Percentiles rank a stretch among this genome's conserved stretches.
Evolutionary conservation across 2,888 invertebrate genomes (phyloP).

Genomic region (Palloptera scutellata): DNA sequence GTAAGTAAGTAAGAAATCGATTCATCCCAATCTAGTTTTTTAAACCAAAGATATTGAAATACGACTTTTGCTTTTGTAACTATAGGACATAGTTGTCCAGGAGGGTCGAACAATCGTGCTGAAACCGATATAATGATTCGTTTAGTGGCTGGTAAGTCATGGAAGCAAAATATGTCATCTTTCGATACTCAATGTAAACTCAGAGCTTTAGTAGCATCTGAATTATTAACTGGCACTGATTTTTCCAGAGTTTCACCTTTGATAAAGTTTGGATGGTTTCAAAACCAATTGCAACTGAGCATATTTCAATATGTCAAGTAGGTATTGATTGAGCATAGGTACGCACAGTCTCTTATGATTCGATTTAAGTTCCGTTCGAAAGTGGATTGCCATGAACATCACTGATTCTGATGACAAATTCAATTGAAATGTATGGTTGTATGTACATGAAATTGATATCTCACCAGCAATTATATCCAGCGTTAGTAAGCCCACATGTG

Average conservation of each 20-base stretch:
- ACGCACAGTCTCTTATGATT: too few relatives aligned
- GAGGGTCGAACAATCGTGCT: background rate
- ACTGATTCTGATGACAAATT: too few relatives aligned
- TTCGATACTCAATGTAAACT: background rate
- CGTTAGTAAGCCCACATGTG: conserved; percentile 68
- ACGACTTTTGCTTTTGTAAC: background rate
- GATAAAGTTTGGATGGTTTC: background rate
- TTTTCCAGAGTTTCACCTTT: background rate
- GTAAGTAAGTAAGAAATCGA: too few relatives aligned
- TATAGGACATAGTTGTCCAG: background rate
- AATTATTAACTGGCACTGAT: background rate
- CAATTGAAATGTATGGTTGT: too few relatives aligned
- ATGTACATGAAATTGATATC: too few relatives aligned
- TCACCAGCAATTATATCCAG: conserved; percentile 67
- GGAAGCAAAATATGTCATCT: background rate
- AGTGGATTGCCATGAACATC: too few relatives aligned
- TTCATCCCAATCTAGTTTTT: conserved; percentile 2
- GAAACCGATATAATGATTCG: background rate
- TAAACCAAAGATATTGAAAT: background rate
- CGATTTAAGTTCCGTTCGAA: too few relatives aligned
- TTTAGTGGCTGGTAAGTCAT: background rate
- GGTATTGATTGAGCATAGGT: too few relatives aligned
- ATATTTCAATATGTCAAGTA: too few relatives aligned
- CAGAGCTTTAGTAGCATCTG: background rate
- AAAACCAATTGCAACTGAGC: background rate